These are phyloP conservation scores for Eulemur coronatus DNA, from an alignment of 2,797 vertebrate genomes.

Conservation along the genomic window DNA sequence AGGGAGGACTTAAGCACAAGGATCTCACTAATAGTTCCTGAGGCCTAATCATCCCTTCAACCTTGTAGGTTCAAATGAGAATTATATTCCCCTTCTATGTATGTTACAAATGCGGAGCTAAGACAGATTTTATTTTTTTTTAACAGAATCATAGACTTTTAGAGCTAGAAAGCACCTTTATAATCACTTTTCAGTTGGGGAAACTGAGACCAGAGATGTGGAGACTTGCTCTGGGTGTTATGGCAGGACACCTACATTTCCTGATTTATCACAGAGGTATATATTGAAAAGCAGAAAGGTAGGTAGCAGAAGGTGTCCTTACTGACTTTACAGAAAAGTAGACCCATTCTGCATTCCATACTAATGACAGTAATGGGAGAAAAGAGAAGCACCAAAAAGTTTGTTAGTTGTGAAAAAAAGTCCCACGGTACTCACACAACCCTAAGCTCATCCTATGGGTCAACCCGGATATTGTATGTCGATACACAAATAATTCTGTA, in stretches of 20 bases:
- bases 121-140: neutral
- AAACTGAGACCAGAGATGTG: neutral
- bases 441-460: neutral
- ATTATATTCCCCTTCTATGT: neutral
- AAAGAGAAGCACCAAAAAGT: slow-evolving; percentile 36
- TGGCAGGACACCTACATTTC: neutral
- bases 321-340: neutral
- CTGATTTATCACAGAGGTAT: neutral
- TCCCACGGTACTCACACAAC: neutral
- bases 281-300: neutral
- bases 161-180: neutral
- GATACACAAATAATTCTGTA: slow-evolving; percentile 35
- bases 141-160: neutral
- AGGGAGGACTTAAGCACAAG: neutral
- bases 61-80: neutral
- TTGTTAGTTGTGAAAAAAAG: slow-evolving; percentile 24
- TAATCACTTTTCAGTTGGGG: neutral
- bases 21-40: neutral
- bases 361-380: neutral
- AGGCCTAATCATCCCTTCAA: neutral
- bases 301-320: neutral
- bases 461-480: slow-evolving; percentile 25
- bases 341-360: neutral
- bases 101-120: neutral
- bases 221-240: neutral